A percentile compares a stretch with the other conserved stretches of the same genome.
These are phyloP conservation scores for Thamnophis sirtalis DNA, from an alignment of 2,113 vertebrate species.

Conservation along the genomic window DNA sequence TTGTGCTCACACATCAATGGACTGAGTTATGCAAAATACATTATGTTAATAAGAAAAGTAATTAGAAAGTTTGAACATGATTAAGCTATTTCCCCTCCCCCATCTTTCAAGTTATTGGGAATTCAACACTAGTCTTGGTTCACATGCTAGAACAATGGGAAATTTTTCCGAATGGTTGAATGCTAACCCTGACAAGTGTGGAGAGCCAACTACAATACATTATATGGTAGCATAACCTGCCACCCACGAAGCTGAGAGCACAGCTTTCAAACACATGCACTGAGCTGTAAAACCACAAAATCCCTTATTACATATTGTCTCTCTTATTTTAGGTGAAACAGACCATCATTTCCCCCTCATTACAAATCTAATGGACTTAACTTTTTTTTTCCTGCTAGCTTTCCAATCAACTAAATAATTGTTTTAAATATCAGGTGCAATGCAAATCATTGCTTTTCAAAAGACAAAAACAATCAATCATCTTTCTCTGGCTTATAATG, in stretches of 20 bases:
- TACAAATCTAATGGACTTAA: neutral
- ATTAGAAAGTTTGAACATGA: constrained; percentile 81
- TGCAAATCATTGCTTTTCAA: constrained; percentile 49
- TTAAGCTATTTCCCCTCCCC: constrained; percentile 71
- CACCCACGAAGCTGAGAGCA: constrained; percentile 98
- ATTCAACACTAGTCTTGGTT: constrained; percentile 84
- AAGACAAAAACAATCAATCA: constrained; percentile 40
- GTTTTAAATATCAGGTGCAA: constrained; percentile 59
- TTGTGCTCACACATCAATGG: constrained; percentile 50
- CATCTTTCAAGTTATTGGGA: constrained; percentile 75
- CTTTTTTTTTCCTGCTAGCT: constrained; percentile 58
- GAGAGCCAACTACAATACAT: constrained; percentile 96
- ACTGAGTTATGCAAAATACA: constrained; percentile 49
- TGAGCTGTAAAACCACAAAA: constrained; percentile 95
- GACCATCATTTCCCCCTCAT: constrained; percentile 60
- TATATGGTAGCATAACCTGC: constrained; percentile 92
- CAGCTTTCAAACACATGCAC: constrained; percentile 91
- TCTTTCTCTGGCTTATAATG: constrained; percentile 48
- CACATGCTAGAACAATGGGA: constrained; percentile 94
- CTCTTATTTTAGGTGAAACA: constrained; percentile 85
- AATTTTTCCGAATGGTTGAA: constrained; percentile 96
- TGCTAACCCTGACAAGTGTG: constrained; percentile 91
- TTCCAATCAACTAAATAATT: constrained; percentile 49
- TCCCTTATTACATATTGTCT: constrained; percentile 92
- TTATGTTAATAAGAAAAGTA: constrained; percentile 79